phyloP scores from a whole-genome alignment of 1,140 invertebrate species.

The Amphibalanus amphitrite region DNA sequence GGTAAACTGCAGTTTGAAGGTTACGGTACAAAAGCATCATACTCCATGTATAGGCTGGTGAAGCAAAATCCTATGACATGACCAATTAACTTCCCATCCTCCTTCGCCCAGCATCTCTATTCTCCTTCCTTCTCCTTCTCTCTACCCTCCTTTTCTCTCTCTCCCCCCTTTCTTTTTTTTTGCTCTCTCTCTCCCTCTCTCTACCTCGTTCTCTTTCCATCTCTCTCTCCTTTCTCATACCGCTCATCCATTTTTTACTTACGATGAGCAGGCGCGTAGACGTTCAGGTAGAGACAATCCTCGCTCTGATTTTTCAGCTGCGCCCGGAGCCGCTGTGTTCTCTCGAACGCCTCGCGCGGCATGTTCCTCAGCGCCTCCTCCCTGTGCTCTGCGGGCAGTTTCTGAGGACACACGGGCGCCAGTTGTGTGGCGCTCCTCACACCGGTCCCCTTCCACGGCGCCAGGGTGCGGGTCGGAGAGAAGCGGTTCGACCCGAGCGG shows the following conservation, averaged over 20 bases:
- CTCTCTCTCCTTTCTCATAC: neutral
- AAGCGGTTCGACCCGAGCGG: constrained; percentile 75
- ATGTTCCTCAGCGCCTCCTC: constrained; percentile 60
- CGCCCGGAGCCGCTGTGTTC: constrained; percentile 60
- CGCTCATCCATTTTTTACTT: constrained; percentile 26
- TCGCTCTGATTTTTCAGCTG: constrained; percentile 80
- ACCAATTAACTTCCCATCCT: too few relatives aligned
- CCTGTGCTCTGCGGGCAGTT: constrained; percentile 60
- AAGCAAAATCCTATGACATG: too few relatives aligned
- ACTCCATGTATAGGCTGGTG: too few relatives aligned
- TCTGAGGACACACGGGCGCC: constrained; percentile 78
- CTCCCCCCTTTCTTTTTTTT: neutral
- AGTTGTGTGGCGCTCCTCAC: constrained; percentile 54
- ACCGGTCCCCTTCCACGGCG: constrained; percentile 77
- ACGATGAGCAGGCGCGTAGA: constrained; percentile 86
- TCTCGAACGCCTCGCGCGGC: constrained; percentile 74
- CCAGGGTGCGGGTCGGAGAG: constrained; percentile 70
- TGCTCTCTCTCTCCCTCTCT: neutral
- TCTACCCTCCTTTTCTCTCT: neutral
- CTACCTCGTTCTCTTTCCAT: too few relatives aligned
- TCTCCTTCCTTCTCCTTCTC: neutral
- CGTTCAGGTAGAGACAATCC: constrained; percentile 91
- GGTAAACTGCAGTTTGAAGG: too few relatives aligned
- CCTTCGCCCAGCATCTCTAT: neutral
- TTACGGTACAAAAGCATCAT: too few relatives aligned